Evolutionary conservation across 2,113 vertebrate genomes (phyloP).

Genomic region (Amazona guildingii): DNA sequence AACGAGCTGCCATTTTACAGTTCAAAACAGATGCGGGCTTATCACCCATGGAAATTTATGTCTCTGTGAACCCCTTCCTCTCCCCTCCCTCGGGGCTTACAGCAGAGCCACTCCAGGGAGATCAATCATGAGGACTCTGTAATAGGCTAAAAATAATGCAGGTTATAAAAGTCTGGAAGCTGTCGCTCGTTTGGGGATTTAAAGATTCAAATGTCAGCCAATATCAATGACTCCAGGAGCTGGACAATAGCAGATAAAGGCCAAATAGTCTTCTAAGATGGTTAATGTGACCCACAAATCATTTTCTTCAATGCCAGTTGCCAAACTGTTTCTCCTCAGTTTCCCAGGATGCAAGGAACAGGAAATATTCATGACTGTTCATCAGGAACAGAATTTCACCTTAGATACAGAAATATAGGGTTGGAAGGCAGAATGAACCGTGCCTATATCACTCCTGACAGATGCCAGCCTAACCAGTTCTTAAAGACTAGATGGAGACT

Average conservation of each 20-base stretch:
- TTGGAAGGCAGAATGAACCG: constrained; percentile 20
- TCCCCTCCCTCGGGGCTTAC: constrained; percentile 28
- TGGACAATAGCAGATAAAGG: background rate
- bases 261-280: background rate
- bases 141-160: constrained; percentile 74
- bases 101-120: constrained; percentile 36
- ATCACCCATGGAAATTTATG: constrained; percentile 61
- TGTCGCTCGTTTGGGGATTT: constrained; percentile 39
- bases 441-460: background rate
- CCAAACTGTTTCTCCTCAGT: background rate
- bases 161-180: constrained; percentile 57
- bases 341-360: background rate
- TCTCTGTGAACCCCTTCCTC: constrained; percentile 25
- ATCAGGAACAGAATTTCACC: background rate
- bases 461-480: background rate
- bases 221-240: background rate
- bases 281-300: background rate
- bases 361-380: background rate
- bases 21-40: constrained; percentile 69
- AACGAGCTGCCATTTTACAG: constrained; percentile 67
- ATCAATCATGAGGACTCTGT: constrained; percentile 64
- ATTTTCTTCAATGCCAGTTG: background rate
- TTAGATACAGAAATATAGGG: background rate
- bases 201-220: constrained; percentile 18
- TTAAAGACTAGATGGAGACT: background rate